Evolutionary conservation across 2,113 vertebrate genomes (phyloP), one percentile per base, ranked within the genome.

Genomic region (Clarias gariepinus): DNA sequence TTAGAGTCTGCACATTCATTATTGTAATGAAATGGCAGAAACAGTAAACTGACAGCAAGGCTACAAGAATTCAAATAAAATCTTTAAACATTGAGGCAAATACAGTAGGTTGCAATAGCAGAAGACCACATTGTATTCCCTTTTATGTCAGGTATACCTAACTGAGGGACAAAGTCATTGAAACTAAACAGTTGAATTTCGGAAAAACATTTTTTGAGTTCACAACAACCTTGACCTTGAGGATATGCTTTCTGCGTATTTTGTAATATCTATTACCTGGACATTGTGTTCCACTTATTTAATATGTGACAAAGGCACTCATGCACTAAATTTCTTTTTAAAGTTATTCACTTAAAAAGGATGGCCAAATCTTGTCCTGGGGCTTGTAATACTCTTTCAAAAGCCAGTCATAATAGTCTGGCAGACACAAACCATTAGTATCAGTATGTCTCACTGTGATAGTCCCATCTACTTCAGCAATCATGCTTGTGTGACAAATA

Each of bases 381-480:
- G 57, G 64, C 76, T 74, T 66, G 69, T 52, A 64, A 81, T 74
- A n/a, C 5, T 6, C 41, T 84, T 81, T 81, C 18, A 47, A 30
- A 33, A 1, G 7, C 66, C 30, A 69, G 10, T 55, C 82, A 71
- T 71, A 57, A 82, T 55, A 55, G 63, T 83, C 63, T 66, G 61
- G 81, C 68, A 74, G 81, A 33, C 81, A 83, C 60, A 74, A 74
- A 66, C 41, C 23, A 81, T 88, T 88, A 81, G 78, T 57, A 68
- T 84, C 64, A 73, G 16, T 66, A 47, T 76, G 68, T 28, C 64
- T 66, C 30, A 81, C 52, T 74, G 41, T 28, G n/a, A 69, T 9
- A 36, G 36, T 66, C 36, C 52, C n/a, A 36, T 80, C 58, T 36
- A 33, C 3, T 21, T 71, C 66, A 82, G 66, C 52, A 85, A 60